Conservation (phyloP, 2,113 vertebrate species). For the Calypte anna region DNA sequence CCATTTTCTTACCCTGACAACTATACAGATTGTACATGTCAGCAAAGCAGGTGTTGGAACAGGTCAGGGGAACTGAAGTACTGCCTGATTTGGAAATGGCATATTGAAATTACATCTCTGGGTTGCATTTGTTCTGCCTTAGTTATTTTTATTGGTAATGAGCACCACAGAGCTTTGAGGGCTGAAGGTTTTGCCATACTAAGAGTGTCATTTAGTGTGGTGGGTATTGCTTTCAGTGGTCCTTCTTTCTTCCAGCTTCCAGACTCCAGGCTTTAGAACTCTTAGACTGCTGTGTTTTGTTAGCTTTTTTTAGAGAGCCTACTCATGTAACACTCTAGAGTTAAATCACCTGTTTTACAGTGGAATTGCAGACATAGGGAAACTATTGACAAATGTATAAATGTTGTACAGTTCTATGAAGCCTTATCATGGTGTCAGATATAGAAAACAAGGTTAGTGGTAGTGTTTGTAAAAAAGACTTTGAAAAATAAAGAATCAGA, state of each 20-base stretch:
- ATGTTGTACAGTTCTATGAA: conserved; percentile 25
- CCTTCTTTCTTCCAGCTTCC: conserved; percentile 13
- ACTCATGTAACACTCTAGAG: background rate
- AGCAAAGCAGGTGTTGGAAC: background rate
- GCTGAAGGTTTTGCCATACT: background rate
- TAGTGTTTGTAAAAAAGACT: background rate
- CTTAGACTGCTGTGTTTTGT: background rate
- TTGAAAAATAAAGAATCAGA: background rate
- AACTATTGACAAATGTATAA: background rate
- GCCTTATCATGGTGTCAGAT: conserved; percentile 28
- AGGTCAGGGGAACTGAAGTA: background rate
- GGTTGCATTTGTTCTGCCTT: background rate
- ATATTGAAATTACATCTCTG: background rate
- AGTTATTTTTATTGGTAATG: background rate
- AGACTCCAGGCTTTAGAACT: background rate
- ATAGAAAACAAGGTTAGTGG: background rate
- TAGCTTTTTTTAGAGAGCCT: background rate
- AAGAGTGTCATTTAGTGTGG: background rate
- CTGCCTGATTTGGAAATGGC: background rate
- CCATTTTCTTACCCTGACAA: background rate
- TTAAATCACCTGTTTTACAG: background rate
- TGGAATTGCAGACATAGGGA: background rate
- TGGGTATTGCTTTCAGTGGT: background rate
- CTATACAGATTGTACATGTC: background rate
- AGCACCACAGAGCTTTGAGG: background rate